Evolutionary conservation across 2,888 invertebrate genomes (phyloP).

Genomic region (Pelosia muscerda): DNA sequence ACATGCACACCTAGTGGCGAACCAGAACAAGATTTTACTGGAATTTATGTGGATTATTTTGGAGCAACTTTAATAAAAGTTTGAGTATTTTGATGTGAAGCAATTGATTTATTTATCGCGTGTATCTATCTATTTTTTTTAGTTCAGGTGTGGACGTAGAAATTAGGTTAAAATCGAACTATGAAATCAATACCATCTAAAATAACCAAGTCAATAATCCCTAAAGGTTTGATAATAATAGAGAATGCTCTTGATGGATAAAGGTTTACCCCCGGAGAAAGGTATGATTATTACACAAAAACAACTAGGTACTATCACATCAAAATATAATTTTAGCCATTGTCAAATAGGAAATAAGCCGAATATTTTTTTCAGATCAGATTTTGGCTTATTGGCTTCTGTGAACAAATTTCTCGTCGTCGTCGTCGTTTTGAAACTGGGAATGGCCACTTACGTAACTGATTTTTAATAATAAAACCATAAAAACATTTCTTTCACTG

Average conservation of each 20-base stretch:
- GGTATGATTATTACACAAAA: too few species aligned
- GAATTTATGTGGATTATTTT: neutral
- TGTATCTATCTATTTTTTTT: neutral
- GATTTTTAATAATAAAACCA: too few species aligned
- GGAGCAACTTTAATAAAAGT: too few species aligned
- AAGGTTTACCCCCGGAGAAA: too few species aligned
- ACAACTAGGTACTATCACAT: neutral
- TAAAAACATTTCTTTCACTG: too few species aligned
- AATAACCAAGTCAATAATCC: neutral
- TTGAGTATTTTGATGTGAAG: neutral
- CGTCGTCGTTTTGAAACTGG: too few species aligned
- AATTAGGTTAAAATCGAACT: too few species aligned
- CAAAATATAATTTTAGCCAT: neutral
- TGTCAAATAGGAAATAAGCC: neutral
- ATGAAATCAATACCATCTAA: too few species aligned
- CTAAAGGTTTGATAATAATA: neutral
- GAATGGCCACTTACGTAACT: too few species aligned
- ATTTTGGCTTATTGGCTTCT: too few species aligned
- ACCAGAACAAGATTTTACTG: neutral
- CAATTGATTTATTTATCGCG: neutral
- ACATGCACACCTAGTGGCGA: conserved; percentile 66
- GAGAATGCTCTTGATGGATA: neutral
- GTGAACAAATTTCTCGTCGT: too few species aligned
- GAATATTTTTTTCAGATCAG: too few species aligned
- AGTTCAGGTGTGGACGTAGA: neutral